Evolutionary conservation across 2,888 invertebrate species (phyloP).

Genomic region (Rotaria macrura): DNA sequence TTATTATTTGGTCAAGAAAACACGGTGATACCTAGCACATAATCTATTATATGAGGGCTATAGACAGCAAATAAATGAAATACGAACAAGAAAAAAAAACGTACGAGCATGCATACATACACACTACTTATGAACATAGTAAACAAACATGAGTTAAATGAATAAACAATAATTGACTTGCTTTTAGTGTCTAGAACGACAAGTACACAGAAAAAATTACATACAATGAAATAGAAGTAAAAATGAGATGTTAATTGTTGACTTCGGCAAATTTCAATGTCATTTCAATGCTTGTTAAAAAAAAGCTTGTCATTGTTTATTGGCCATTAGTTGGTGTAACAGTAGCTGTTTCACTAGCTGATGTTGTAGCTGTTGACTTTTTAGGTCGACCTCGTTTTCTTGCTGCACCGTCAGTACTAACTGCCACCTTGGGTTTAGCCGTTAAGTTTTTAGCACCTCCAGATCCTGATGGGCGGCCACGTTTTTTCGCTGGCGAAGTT

Average conservation of each 20-base stretch:
- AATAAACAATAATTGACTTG: neutral
- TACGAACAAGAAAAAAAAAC: neutral
- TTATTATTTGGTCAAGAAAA: too few relatives aligned
- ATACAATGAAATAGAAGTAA: neutral
- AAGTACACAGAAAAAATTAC: neutral
- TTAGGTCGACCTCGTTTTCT: neutral
- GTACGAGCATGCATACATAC: neutral
- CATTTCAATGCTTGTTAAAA: neutral
- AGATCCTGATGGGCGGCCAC: neutral
- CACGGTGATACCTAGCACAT: neutral
- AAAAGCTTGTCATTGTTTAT: neutral
- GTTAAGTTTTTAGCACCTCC: neutral
- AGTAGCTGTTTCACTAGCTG: neutral
- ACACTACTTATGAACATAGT: neutral
- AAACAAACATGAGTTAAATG: neutral
- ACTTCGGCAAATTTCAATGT: neutral
- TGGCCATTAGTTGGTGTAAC: neutral
- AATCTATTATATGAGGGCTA: neutral
- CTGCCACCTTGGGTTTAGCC: neutral
- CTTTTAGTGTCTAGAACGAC: slow-evolving; percentile 11
- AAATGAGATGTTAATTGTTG: neutral
- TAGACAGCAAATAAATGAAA: neutral
- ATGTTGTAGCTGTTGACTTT: neutral
- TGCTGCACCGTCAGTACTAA: neutral
- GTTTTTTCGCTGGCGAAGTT: neutral